Evolutionary conservation across 2,113 vertebrate species (phyloP), one percentile per base, ranked within the genome.

Genomic region (Tiliqua scincoides): DNA sequence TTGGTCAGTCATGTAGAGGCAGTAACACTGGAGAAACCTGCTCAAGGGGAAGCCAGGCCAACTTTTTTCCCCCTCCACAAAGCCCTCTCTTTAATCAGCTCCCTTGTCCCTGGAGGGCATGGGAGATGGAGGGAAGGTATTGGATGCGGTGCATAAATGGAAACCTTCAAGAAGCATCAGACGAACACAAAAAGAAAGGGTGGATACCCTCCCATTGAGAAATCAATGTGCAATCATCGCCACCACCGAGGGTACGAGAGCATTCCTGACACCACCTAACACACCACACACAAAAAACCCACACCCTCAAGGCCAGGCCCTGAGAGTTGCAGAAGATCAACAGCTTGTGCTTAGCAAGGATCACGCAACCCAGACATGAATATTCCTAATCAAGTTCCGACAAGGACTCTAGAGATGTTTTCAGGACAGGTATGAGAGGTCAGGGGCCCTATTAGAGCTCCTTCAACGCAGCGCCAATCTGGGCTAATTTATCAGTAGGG

Each of bases 21-120:
- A 92, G 86, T 91, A 92, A 90, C 94, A 92, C 93, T 92, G 92
- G 94, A 88, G 91, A 90, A 95, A 95, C 94, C 92, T 92, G 94
- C 94, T 95, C 89, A 89, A 27, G 88, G 79, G 86, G 87, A 93
- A 93, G 85, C 85, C 1, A 0, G 68, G 91, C 92, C 92, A 89
- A 87, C 88, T 90, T 94, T 8, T 94, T 94, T 93, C 87, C n/a
- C n/a, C n/a, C 43, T 48, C 43, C 40, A 90, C 84, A 90, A 86
- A 89, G 90, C 88, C 88, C 91, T 78, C 87, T 91, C 91, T 95
- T 89, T 94, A 94, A 94, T 93, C 94, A 94, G 88, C 85, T 87
- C 30, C 92, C 59, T n/a, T 25, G 90, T 90, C 92, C 90, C 92
- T 92, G 86, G 71, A 94, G 91, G 92, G 92, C 86, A 91, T 40